phyloP scores from a whole-genome alignment of 2,113 vertebrate species.

The Tetrax tetrax region DNA sequence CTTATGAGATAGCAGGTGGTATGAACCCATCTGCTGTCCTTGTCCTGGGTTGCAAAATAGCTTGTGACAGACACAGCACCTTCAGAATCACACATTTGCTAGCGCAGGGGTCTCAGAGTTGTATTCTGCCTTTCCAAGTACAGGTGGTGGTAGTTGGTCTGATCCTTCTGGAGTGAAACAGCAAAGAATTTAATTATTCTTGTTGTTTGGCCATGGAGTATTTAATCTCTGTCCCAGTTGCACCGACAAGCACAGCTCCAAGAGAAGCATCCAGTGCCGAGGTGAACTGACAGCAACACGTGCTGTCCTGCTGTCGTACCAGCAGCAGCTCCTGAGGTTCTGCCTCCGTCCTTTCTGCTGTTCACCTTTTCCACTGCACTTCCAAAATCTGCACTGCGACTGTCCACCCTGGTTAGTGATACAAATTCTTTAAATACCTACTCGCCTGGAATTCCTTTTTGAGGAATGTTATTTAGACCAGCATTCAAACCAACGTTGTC shows the following conservation, averaged over 20 bases:
- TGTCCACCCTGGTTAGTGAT: accelerated
- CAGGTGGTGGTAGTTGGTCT: background rate
- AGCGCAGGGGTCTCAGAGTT: background rate
- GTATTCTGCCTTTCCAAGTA: background rate
- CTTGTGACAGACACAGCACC: background rate
- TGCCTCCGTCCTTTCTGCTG: background rate
- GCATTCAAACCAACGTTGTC: background rate
- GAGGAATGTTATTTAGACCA: background rate
- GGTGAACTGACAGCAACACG: background rate
- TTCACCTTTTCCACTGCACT: background rate
- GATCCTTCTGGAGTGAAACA: background rate
- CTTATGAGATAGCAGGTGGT: background rate
- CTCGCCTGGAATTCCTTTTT: background rate
- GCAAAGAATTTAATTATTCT: background rate
- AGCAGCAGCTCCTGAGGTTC: background rate
- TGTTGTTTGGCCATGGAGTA: background rate
- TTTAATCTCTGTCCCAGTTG: background rate
- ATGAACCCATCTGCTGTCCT: background rate
- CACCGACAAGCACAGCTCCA: background rate
- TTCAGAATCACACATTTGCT: background rate
- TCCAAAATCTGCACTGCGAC: background rate
- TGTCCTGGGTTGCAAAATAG: background rate
- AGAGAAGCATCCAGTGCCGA: background rate
- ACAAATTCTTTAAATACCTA: background rate
- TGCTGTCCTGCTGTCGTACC: background rate